These are phyloP conservation scores for Hyla sarda DNA, from an alignment of 2,113 vertebrate species.

Conservation along the genomic window DNA sequence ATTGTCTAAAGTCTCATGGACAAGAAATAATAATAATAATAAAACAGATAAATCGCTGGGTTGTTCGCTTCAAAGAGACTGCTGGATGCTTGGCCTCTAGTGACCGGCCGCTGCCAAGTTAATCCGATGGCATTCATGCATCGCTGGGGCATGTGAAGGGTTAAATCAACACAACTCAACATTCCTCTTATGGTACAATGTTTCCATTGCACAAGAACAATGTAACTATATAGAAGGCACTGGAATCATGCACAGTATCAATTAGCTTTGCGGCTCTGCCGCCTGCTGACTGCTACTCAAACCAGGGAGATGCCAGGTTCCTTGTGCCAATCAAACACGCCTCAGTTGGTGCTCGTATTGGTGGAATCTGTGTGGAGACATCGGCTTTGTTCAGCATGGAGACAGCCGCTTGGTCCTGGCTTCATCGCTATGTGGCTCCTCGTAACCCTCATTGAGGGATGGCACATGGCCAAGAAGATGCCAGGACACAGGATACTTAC, in stretches of 20 bases:
- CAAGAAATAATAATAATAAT: too few relatives aligned
- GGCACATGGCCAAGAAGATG: neutral
- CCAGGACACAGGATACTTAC: neutral
- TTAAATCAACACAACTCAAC: conserved; percentile 24
- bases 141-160: neutral
- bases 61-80: neutral
- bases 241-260: conserved; percentile 24
- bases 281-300: conserved; percentile 44
- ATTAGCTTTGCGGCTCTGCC: conserved; percentile 43
- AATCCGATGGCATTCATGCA: neutral
- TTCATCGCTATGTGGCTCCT: neutral
- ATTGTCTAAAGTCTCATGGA: neutral
- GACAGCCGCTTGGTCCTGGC: neutral
- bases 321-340: conserved; percentile 21
- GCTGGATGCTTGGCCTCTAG: neutral
- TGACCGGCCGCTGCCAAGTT: neutral
- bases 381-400: neutral
- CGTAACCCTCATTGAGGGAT: neutral
- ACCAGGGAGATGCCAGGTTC: neutral
- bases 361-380: neutral
- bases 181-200: conserved; percentile 38
- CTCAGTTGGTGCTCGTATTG: neutral
- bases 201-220: conserved; percentile 39
- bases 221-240: conserved; percentile 22
- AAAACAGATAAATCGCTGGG: neutral